These are phyloP conservation scores for Oreochromis tanganicae DNA, from an alignment of 2,113 vertebrate species.

Conservation along the genomic window DNA sequence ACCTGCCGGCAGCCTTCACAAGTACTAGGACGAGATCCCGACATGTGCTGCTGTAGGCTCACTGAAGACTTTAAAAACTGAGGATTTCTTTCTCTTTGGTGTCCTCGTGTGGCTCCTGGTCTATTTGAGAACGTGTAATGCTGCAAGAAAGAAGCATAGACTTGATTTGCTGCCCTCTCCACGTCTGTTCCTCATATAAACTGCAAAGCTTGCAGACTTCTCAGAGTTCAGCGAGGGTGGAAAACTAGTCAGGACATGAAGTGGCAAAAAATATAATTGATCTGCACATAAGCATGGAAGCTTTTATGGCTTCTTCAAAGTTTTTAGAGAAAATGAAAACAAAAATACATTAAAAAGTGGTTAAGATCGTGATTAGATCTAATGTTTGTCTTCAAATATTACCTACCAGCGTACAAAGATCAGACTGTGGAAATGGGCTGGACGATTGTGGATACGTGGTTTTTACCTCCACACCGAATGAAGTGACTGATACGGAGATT, in stretches of 20 bases:
- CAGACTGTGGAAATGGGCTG: fast-evolving
- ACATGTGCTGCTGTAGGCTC: background rate
- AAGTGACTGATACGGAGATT: too few species aligned
- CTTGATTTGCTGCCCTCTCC: background rate
- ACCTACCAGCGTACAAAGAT: background rate
- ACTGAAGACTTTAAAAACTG: too few species aligned
- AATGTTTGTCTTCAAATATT: background rate
- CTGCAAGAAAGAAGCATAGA: background rate
- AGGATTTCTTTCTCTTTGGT: background rate
- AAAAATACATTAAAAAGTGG: background rate
- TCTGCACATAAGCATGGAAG: background rate
- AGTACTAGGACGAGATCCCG: background rate
- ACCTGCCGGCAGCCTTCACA: background rate
- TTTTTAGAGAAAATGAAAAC: fast-evolving
- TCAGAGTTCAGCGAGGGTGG: background rate
- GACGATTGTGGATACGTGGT: background rate
- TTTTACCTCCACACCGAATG: background rate
- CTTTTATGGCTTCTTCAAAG: background rate
- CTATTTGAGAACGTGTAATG: background rate
- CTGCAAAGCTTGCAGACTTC: background rate
- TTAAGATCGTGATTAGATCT: background rate
- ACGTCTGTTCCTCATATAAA: background rate
- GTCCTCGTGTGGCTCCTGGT: background rate
- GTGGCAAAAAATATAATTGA: background rate
- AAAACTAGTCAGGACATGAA: background rate